These are phyloP conservation scores for Atopsyche davidsoni DNA, from an alignment of 1,140 invertebrate species.

Conservation along the genomic window DNA sequence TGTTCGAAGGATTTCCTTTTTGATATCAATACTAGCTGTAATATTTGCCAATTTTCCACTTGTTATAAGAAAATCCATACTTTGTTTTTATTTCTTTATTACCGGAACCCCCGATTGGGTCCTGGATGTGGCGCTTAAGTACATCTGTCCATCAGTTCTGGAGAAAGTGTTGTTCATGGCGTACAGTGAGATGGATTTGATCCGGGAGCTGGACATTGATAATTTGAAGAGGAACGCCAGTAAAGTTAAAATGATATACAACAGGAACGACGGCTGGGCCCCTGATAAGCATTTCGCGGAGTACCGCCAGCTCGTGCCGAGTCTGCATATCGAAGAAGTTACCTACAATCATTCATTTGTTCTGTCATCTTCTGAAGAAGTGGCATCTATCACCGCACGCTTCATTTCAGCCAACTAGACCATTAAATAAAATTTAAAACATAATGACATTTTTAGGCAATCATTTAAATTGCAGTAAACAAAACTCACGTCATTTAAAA, in stretches of 20 bases:
- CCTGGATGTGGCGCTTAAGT: conserved; percentile 43
- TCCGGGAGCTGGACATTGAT: conserved; percentile 54
- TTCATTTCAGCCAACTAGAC: too few relatives aligned
- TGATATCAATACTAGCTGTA: conserved; percentile 38
- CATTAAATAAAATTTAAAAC: too few relatives aligned
- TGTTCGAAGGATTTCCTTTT: conserved; percentile 47
- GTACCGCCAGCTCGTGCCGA: conserved; percentile 54
- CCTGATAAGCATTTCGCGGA: conserved; percentile 60
- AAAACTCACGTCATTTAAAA: too few relatives aligned
- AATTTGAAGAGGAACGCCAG: conserved; percentile 44
- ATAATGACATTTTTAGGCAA: too few relatives aligned
- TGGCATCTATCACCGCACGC: conserved; percentile 54
- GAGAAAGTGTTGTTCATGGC: conserved; percentile 54
- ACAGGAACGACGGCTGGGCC: conserved; percentile 67
- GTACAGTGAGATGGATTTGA: conserved; percentile 56
- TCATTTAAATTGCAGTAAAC: too few relatives aligned
- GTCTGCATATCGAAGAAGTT: conserved; percentile 59
- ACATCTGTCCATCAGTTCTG: conserved; percentile 49
- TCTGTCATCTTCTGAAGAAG: conserved; percentile 52
- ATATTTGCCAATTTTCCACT: too few relatives aligned
- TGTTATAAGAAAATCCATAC: background rate
- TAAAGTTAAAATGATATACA: conserved; percentile 71
- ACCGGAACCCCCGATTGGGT: conserved; percentile 40
- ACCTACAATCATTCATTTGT: conserved; percentile 72
- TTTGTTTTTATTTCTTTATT: too few relatives aligned